These are phyloP conservation scores for Gallinago paraguaiae DNA, from an alignment of 2,113 vertebrate genomes.

Conservation along the genomic window DNA sequence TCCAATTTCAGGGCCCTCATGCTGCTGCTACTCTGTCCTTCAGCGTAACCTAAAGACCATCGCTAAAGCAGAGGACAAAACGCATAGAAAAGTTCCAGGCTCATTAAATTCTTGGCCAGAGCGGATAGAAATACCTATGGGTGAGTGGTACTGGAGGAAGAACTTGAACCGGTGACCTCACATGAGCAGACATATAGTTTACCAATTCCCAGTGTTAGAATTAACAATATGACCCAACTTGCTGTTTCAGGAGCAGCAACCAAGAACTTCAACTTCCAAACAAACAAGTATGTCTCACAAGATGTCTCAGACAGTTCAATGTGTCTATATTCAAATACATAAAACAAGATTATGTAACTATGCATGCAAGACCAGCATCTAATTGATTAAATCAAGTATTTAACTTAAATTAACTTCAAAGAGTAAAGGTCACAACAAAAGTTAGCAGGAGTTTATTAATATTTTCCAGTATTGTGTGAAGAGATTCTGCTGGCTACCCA, in stretches of 20 bases:
- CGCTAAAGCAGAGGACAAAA: not conserved
- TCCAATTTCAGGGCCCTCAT: not conserved
- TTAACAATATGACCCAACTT: not conserved
- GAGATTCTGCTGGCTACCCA: not conserved
- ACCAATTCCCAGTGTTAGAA: not conserved
- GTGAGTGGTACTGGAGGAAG: not conserved
- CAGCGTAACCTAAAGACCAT: not conserved
- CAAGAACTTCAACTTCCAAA: not conserved
- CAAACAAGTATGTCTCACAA: not conserved
- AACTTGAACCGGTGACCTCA: not conserved
- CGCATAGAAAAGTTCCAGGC: not conserved
- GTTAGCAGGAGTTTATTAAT: not conserved
- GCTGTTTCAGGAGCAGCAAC: not conserved
- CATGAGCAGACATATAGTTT: not conserved
- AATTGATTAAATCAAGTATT: not conserved
- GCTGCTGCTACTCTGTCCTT: not conserved
- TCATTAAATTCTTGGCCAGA: slow-evolving; percentile 18
- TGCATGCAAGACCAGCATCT: not conserved
- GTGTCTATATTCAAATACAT: not conserved
- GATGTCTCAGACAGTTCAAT: not conserved
- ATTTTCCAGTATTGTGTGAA: not conserved
- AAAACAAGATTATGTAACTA: not conserved
- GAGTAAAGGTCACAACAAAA: not conserved
- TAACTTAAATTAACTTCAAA: slow-evolving; percentile 7
- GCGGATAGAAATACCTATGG: not conserved